Conservation (phyloP, 64 coral and sea anemone species). For the Acropora yongei region DNA sequence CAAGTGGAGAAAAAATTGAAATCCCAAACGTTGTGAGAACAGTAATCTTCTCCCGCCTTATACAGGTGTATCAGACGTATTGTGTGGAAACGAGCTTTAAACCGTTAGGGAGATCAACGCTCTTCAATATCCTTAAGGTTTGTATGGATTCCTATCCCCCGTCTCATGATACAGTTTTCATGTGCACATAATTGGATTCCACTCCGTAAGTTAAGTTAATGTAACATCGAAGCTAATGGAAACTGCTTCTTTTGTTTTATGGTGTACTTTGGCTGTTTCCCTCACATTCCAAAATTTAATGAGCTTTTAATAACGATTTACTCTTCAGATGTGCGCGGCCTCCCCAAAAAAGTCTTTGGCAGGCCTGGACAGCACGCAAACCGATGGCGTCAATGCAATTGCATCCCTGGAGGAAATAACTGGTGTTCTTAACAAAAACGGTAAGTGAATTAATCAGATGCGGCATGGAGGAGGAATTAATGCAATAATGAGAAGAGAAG, state of each 20-base stretch:
- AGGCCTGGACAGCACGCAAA: conserved; percentile 25
- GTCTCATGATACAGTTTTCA: not conserved
- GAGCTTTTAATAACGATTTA: not conserved
- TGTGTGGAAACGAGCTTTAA: conserved; percentile 1
- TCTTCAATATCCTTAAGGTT: conserved; percentile 43
- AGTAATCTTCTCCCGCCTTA: conserved; percentile 21
- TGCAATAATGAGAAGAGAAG: not conserved
- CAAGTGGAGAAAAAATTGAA: conserved; percentile 32
- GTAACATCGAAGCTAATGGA: not conserved
- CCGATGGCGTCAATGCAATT: conserved; percentile 11
- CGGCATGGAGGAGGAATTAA: not conserved
- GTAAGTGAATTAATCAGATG: not conserved
- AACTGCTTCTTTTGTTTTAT: conserved; percentile 23
- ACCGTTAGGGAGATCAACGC: conserved; percentile 28
- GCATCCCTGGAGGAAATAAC: conserved; percentile 5
- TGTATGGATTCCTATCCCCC: not conserved
- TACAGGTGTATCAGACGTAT: conserved; percentile 23
- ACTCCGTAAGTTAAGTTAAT: not conserved
- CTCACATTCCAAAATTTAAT: not conserved
- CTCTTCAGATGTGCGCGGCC: conserved; percentile 7
- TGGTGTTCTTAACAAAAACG: not conserved
- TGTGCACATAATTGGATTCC: not conserved
- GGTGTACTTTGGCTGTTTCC: not conserved
- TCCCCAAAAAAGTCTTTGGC: conserved; percentile 17
- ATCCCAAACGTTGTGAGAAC: conserved; percentile 37